Percentiles rank a stretch among this genome's conserved stretches.
Evolutionary conservation across 2,888 invertebrate species (phyloP).

Genomic region (Melanophora roralis): DNA sequence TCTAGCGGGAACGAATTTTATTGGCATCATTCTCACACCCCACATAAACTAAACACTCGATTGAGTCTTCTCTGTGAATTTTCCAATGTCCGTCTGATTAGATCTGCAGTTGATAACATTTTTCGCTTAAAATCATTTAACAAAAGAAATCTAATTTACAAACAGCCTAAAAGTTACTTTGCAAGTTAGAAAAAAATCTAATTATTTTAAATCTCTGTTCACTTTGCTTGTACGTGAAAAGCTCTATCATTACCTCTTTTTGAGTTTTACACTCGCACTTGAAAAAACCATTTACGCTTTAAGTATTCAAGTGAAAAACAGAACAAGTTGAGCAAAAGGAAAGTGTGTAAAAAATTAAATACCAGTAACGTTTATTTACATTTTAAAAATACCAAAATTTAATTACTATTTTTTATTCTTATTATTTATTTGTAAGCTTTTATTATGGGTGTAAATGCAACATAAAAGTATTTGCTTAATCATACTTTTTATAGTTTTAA

Average conservation of each 20-base stretch:
- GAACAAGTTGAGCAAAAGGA: background rate
- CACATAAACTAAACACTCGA: too few species aligned
- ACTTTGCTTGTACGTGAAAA: background rate
- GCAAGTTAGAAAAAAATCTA: too few species aligned
- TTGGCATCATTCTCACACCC: too few species aligned
- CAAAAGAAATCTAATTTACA: too few species aligned
- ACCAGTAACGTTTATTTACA: slow-evolving; percentile 52
- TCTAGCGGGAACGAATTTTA: too few species aligned
- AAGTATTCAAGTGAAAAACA: slow-evolving; percentile 9
- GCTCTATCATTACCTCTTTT: slow-evolving; percentile 41
- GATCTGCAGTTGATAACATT: too few species aligned
- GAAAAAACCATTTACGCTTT: background rate
- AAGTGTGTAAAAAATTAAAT: background rate
- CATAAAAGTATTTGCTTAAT: too few species aligned
- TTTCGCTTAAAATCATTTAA: too few species aligned
- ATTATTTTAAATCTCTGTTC: background rate
- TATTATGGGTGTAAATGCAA: background rate
- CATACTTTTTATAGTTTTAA: too few species aligned
- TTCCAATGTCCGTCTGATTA: too few species aligned
- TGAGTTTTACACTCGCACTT: slow-evolving; percentile 23
- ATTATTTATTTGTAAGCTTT: slow-evolving; percentile 10
- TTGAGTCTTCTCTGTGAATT: too few species aligned
- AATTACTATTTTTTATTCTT: slow-evolving; percentile 38
- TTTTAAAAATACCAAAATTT: slow-evolving; percentile 53
- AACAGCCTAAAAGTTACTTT: too few species aligned